phyloP scores from a whole-genome alignment of 2,888 invertebrate species.

The Sinohyriopsis cumingii region DNA sequence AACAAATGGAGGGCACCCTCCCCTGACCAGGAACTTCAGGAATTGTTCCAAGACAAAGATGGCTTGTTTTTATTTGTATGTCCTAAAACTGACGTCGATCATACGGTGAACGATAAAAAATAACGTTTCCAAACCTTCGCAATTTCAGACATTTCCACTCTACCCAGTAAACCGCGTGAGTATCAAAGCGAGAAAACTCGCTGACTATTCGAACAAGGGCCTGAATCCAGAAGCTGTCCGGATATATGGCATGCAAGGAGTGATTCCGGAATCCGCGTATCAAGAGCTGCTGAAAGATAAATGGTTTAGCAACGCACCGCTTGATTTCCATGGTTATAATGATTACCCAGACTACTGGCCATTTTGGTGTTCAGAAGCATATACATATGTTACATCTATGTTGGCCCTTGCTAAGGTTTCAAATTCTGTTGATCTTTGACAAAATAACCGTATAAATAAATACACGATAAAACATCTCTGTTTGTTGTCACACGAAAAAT shows the following conservation, averaged over 20 bases:
- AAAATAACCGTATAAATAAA: neutral
- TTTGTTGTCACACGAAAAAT: no score
- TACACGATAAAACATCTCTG: no score
- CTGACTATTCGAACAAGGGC: slow-evolving; percentile 14
- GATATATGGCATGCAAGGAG: slow-evolving; percentile 43
- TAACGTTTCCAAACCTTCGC: no score
- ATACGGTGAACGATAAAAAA: no score
- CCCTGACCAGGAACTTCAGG: no score
- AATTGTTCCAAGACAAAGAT: no score
- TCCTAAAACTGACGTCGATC: no score
- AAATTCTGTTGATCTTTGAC: neutral
- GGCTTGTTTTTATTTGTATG: no score
- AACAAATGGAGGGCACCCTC: no score
- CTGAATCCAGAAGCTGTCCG: slow-evolving; percentile 4
- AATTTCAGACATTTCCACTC: slow-evolving; percentile 17
- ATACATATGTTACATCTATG: slow-evolving; percentile 46
- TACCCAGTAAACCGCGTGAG: slow-evolving; percentile 12
- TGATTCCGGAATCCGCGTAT: slow-evolving; percentile 30
- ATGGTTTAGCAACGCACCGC: slow-evolving; percentile 32
- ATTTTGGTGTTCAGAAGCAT: slow-evolving; percentile 49
- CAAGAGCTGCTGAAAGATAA: slow-evolving; percentile 28
- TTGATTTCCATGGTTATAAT: slow-evolving; percentile 46
- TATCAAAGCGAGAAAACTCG: slow-evolving; percentile 38
- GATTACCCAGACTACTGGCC: slow-evolving; percentile 33
- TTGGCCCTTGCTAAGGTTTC: slow-evolving; percentile 34